Evolutionary conservation across 2,888 invertebrate genomes (phyloP).

Genomic region (Drosophila niveifrons): DNA sequence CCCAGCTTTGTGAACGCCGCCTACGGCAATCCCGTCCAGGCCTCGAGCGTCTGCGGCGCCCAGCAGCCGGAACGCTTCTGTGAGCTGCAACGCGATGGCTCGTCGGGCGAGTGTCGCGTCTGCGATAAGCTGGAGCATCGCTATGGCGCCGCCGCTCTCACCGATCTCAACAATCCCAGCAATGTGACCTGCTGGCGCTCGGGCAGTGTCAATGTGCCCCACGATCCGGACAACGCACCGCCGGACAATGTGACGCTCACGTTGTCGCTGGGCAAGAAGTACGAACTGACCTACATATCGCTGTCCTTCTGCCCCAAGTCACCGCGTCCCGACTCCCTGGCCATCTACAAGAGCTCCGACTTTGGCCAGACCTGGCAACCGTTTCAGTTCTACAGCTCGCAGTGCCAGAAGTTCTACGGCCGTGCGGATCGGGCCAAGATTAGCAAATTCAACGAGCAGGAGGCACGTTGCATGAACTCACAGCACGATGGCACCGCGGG

Average conservation of each 20-base stretch:
- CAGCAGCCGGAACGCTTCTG: slow-evolving; percentile 92
- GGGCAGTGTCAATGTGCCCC: slow-evolving; percentile 90
- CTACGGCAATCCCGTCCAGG: slow-evolving; percentile 95
- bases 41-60: slow-evolving; percentile 95
- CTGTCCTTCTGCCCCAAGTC: slow-evolving; percentile 97
- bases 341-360: slow-evolving; percentile 98
- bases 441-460: slow-evolving; percentile 98
- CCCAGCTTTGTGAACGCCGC: slow-evolving; percentile 99
- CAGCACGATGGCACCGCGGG: slow-evolving; percentile 87
- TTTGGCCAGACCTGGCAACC: slow-evolving; percentile 99
- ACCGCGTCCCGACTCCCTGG: slow-evolving; percentile 97
- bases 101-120: slow-evolving; percentile 88
- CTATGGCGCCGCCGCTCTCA: slow-evolving; percentile 93
- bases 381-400: slow-evolving; percentile 98
- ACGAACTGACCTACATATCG: slow-evolving; percentile 99
- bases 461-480: slow-evolving; percentile 97
- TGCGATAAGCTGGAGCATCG: slow-evolving; percentile 94
- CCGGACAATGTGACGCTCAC: slow-evolving; percentile 97
- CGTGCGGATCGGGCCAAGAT: slow-evolving; percentile 95
- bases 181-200: slow-evolving; percentile 99
- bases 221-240: slow-evolving; percentile 90
- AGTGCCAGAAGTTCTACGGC: slow-evolving; percentile 96
- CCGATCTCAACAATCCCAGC: slow-evolving; percentile 98
- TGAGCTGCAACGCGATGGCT: slow-evolving; percentile 86
- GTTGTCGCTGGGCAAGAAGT: slow-evolving; percentile 97